Conservation (phyloP, 2,888 invertebrate species). For the Trissolcus japonicus region DNA sequence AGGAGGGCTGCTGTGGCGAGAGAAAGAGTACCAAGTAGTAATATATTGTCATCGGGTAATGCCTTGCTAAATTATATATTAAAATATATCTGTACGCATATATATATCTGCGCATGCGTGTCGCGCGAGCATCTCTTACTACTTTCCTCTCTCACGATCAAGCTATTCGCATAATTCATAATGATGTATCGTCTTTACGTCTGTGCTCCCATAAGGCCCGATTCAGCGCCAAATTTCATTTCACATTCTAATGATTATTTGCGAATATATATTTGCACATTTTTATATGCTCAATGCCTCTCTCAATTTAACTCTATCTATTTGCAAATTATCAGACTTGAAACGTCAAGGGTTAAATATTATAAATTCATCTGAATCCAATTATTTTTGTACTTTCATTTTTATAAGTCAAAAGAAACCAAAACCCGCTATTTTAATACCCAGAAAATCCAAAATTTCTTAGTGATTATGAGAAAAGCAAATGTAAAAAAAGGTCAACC, state of each 20-base stretch:
- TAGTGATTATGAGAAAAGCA: no score
- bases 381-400: no score
- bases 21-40: conserved; percentile 64
- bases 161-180: conserved; percentile 42
- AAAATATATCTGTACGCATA: conserved; percentile 56
- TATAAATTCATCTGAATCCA: no score
- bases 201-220: conserved; percentile 38
- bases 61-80: conserved; percentile 68
- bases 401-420: no score
- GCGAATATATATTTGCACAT: not conserved
- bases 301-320: no score
- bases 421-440: no score
- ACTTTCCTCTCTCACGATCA: conserved; percentile 38
- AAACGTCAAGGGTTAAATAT: no score
- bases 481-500: no score
- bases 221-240: conserved; percentile 1
- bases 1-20: conserved; percentile 43
- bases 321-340: no score
- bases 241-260: no score
- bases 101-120: conserved; percentile 57
- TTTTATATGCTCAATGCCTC: no score
- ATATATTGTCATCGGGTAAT: conserved; percentile 70
- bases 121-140: conserved; percentile 46
- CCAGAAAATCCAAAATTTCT: no score
- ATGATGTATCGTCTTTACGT: conserved; percentile 41